Conservation (phyloP, 2,797 vertebrate genomes). For the Characodon lateralis region DNA sequence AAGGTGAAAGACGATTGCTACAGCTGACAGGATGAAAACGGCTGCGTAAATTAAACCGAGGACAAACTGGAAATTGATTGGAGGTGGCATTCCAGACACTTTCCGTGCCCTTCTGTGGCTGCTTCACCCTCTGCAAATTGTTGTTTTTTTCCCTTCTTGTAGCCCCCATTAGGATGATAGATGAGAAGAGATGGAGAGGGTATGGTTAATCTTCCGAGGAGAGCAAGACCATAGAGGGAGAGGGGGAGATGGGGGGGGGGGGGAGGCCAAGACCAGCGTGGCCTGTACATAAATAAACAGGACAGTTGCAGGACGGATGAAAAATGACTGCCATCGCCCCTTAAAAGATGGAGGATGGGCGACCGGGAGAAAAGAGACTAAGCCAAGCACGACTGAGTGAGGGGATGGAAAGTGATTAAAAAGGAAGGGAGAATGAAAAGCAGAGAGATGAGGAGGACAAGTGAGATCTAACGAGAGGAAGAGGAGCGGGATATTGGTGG, state of each 20-base stretch:
- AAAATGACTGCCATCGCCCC: constrained; percentile 27
- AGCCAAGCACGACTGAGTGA: constrained; percentile 14
- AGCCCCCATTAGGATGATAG: constrained; percentile 77
- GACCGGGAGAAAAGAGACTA: constrained; percentile 2
- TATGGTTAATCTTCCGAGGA: constrained; percentile 73
- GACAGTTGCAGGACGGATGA: constrained; percentile 32
- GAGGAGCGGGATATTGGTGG: constrained; percentile 52
- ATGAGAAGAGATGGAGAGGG: constrained; percentile 73
- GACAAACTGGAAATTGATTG: constrained; percentile 44
- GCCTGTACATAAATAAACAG: constrained; percentile 66
- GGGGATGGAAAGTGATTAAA: constrained; percentile 45
- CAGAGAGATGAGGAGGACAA: constrained; percentile 29
- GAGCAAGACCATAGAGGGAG: constrained; percentile 39
- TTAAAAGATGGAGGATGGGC: constrained; percentile 29
- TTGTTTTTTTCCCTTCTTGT: constrained; percentile 53
- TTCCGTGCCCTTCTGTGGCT: constrained; percentile 54
- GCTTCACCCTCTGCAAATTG: constrained; percentile 60
- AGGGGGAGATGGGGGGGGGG: constrained; percentile 29
- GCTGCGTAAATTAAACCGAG: constrained; percentile 28
- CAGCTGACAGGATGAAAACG: constrained; percentile 30
- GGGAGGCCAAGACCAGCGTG: constrained; percentile 27
- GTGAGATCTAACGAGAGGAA: constrained; percentile 48
- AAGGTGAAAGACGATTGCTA: constrained; percentile 9
- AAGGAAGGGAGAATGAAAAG: constrained; percentile 43
- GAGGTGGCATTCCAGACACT: constrained; percentile 58